Evolutionary conservation across 2,797 vertebrate genomes (phyloP), one percentile per base, ranked within the genome.

Genomic region (Kryptopterus vitreolus): DNA sequence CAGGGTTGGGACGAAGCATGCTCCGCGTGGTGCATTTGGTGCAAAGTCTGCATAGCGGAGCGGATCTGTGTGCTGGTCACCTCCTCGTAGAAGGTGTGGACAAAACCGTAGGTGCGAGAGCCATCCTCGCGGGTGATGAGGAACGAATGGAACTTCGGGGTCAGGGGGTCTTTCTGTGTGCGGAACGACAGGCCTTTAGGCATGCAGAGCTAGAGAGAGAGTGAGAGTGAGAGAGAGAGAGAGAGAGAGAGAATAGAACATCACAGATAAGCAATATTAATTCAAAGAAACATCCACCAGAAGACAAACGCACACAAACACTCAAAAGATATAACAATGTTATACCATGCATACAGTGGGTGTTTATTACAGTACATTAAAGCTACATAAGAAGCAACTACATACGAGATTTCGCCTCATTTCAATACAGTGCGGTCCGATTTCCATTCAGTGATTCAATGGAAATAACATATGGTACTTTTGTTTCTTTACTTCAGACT

Each of bases 1-100:
- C 95, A 94, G 0, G 89, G 89, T 1, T 94, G 92, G 0, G 93
- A 92, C 82, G 95, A 93, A 80, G 92, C 93, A 66, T 95, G 96
- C 92, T 99, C 97, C 0, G 97, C 98, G 0, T 97, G 95, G 91
- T 99, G 96, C 98, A 99, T 99, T 90, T 97, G 96, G 89, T 94
- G 96, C 13, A 99, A 95, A 0, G 96, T 97, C 89, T 98, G 96
- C 98, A 99, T 99, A 81, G 98, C 98, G 0, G 95, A 94, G 89
- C 96, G 96, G 86, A 99, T 97, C 73, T 95, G 95, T 84, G 95
- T 91, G 81, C 95, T 96, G 0, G 94, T 97, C 82, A 99, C 97
- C 89, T 98, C 97, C 89, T 99, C 98, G 0, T 94, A 99, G 89
- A 98, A 99, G 0, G 96, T 99, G 90, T 96, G 95, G 70, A 98